These are phyloP conservation scores for Phrynocephalus guinanensis DNA, from an alignment of 2,797 vertebrate genomes.

Conservation along the genomic window DNA sequence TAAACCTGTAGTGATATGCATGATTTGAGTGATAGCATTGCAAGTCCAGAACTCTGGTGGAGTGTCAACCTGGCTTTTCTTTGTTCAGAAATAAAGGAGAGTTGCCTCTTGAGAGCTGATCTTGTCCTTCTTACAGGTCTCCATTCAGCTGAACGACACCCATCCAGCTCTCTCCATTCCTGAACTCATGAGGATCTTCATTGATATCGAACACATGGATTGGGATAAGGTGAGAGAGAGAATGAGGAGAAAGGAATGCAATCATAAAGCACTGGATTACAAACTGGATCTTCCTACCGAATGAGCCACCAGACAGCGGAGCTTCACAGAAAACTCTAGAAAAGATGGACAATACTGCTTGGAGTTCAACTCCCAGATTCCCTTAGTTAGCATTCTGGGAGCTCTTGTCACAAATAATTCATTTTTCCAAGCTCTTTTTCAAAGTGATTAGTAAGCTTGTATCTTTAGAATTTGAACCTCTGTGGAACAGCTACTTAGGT, in stretches of 20 bases:
- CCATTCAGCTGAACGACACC: slow-evolving; percentile 97
- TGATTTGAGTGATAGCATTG: no score
- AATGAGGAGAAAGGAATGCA: background rate
- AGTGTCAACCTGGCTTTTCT: background rate
- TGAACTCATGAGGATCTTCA: slow-evolving; percentile 94
- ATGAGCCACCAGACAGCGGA: background rate
- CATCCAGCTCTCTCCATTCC: slow-evolving; percentile 96
- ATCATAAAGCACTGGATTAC: background rate
- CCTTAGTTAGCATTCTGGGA: no score
- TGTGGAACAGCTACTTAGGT: no score
- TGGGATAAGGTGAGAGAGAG: slow-evolving; percentile 87
- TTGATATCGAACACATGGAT: slow-evolving; percentile 90
- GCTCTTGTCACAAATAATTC: no score
- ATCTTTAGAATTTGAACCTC: background rate
- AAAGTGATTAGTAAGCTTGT: background rate
- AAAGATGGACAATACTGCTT: no score
- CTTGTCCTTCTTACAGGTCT: slow-evolving; percentile 83
- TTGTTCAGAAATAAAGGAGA: background rate
- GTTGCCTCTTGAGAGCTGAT: background rate
- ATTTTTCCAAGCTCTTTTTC: background rate
- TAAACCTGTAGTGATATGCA: no score
- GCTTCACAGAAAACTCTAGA: background rate
- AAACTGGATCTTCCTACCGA: background rate
- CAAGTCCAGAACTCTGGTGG: background rate
- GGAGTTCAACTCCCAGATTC: no score